Conservation (phyloP, 1,140 invertebrate genomes). For the Dufourea novaeangliae region DNA sequence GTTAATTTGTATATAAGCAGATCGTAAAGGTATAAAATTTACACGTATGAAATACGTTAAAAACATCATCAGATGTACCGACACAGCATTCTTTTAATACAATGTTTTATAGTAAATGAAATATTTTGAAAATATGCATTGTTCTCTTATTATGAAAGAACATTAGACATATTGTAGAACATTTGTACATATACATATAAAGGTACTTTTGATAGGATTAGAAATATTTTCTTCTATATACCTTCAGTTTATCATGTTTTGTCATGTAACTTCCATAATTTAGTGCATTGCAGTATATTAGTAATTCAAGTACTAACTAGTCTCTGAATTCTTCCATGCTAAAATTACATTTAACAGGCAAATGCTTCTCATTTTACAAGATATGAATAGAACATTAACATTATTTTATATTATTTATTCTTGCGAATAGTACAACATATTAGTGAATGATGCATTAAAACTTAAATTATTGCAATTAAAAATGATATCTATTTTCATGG, state of each 20-base stretch:
- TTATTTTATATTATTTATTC: conserved; percentile 36
- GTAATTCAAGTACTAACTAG: conserved; percentile 25
- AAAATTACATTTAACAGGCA: conserved; percentile 22
- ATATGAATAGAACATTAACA: conserved; percentile 9
- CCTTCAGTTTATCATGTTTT: conserved; percentile 33
- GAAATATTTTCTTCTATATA: conserved; percentile 19
- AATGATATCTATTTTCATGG: conserved; percentile 53
- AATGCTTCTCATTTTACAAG: conserved; percentile 34
- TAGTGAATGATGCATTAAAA: conserved; percentile 27
- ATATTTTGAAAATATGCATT: conserved; percentile 44
- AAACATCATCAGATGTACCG: conserved; percentile 23
- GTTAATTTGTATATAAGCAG: conserved; percentile 43
- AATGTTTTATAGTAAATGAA: conserved; percentile 36
- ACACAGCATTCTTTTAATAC: conserved; percentile 32
- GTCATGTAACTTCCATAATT: conserved; percentile 14
- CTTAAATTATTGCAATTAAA: too few species aligned
- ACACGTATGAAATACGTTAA: conserved; percentile 31
- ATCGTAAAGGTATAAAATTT: conserved; percentile 27
- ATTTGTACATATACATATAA: conserved; percentile 38
- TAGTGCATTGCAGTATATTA: conserved; percentile 45
- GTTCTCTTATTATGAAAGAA: conserved; percentile 31
- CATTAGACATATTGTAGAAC: conserved; percentile 41
- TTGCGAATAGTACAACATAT: conserved; percentile 22
- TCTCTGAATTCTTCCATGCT: conserved; percentile 57
- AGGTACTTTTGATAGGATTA: conserved; percentile 42